Evolutionary conservation across 1,140 invertebrate genomes (phyloP).

Genomic region (Zophobas morio): DNA sequence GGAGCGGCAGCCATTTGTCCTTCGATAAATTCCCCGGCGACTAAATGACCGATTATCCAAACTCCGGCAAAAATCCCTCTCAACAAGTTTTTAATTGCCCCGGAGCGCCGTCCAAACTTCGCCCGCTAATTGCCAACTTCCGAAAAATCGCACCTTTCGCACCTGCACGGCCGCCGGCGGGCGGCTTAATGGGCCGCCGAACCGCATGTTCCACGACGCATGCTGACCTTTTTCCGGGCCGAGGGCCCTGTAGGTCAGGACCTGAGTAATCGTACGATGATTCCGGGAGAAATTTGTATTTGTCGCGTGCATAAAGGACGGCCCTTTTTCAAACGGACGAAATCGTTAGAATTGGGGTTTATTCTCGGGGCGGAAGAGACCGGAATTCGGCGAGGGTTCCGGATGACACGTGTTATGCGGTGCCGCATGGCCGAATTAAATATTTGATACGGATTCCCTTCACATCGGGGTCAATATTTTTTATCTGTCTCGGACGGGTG

Average conservation of each 20-base stretch:
- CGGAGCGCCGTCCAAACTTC: neutral
- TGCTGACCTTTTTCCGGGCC: neutral
- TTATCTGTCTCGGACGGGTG: neutral
- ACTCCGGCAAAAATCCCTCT: neutral
- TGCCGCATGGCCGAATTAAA: neutral
- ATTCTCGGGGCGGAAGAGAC: neutral
- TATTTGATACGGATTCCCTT: neutral
- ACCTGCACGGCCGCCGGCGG: no score
- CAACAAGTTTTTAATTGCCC: neutral
- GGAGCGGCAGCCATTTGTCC: slow-evolving; percentile 22
- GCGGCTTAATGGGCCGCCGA: neutral
- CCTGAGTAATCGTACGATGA: neutral
- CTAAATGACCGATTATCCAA: slow-evolving; percentile 23
- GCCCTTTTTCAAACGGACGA: neutral
- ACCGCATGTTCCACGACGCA: neutral
- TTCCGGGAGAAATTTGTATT: neutral
- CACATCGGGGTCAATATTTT: neutral
- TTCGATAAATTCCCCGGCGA: slow-evolving; percentile 14
- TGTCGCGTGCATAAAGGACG: neutral
- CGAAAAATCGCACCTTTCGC: no score
- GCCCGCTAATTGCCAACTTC: neutral
- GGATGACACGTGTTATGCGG: neutral
- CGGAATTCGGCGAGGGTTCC: neutral
- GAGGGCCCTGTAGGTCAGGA: neutral
- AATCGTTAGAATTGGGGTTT: neutral